A percentile compares a stretch with the other conserved stretches of the same genome.
These are phyloP conservation scores for Heliconius eleuchia DNA, from an alignment of 1,140 invertebrate species.

Conservation along the genomic window DNA sequence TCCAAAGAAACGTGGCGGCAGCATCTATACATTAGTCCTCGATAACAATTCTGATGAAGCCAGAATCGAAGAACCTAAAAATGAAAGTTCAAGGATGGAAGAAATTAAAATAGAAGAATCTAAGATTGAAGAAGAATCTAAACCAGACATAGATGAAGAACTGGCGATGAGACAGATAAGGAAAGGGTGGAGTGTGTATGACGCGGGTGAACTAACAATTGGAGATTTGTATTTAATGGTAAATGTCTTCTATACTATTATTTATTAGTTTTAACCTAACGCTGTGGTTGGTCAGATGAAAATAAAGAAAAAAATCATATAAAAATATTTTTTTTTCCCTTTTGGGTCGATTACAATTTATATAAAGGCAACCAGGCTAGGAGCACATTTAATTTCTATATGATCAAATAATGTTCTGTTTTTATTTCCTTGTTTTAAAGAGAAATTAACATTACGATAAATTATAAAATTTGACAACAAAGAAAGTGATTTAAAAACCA, in stretches of 20 bases:
- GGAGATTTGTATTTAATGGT: conserved; percentile 96
- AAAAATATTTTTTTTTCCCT: too few relatives aligned
- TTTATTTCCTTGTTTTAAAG: too few relatives aligned
- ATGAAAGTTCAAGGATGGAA: conserved; percentile 23
- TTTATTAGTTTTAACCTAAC: too few relatives aligned
- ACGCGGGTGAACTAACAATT: conserved; percentile 89
- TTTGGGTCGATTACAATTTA: too few relatives aligned
- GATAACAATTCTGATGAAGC: conserved; percentile 55
- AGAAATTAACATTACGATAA: too few relatives aligned
- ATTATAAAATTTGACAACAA: too few relatives aligned
- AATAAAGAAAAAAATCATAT: too few relatives aligned
- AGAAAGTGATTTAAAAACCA: too few relatives aligned
- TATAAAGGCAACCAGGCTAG: too few relatives aligned
- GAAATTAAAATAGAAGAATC: conserved; percentile 34
- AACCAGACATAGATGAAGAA: conserved; percentile 70
- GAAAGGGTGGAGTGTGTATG: conserved; percentile 89
- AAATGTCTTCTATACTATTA: conserved; percentile 11
- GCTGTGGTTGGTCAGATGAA: too few relatives aligned
- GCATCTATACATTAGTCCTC: conserved; percentile 64
- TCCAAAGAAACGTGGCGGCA: conserved; percentile 67
- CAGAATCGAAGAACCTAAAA: conserved; percentile 29
- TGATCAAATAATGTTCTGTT: too few relatives aligned
- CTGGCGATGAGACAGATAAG: conserved; percentile 82
- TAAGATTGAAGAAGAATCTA: conserved; percentile 54
- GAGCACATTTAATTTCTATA: too few relatives aligned